A percentile compares a stretch with the other conserved stretches of the same genome.
Conservation (phyloP, 1,140 invertebrate genomes). For the Dreissena rostriformis region DNA sequence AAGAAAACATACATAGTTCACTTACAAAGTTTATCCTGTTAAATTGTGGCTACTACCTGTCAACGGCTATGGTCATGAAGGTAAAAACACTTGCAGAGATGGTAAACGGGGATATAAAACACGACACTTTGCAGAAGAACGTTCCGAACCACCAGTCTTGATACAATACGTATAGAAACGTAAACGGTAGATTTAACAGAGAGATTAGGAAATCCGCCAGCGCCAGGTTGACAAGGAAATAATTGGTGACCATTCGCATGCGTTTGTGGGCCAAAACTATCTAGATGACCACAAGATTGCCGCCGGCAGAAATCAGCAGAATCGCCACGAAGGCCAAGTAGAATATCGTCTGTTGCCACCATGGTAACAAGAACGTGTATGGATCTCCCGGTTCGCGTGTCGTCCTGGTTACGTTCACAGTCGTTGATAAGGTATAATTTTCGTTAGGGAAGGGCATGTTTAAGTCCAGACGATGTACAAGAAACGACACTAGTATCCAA, state of each 20-base stretch:
- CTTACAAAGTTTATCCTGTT: too few species aligned
- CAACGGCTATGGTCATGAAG: constrained; percentile 96
- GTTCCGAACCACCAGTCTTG: constrained; percentile 91
- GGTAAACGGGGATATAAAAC: constrained; percentile 94
- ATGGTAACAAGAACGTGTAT: constrained; percentile 65
- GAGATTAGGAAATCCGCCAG: constrained; percentile 96
- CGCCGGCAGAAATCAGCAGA: constrained; percentile 94
- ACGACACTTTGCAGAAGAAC: constrained; percentile 92
- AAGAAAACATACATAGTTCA: too few species aligned
- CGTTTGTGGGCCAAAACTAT: constrained; percentile 93
- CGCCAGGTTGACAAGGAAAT: constrained; percentile 96
- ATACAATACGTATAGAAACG: constrained; percentile 94
- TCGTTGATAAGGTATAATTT: too few species aligned
- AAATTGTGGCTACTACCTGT: constrained; percentile 87
- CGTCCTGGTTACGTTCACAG: not conserved
- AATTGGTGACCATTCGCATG: constrained; percentile 98
- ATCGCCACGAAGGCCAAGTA: constrained; percentile 87
- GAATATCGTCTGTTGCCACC: constrained; percentile 76
- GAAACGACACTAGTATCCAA: too few species aligned
- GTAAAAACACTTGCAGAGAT: constrained; percentile 96
- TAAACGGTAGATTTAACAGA: constrained; percentile 95
- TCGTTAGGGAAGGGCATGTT: too few species aligned
- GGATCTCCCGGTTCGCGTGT: not conserved
- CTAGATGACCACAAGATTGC: constrained; percentile 97
- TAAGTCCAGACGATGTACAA: too few species aligned